Conservation (phyloP, 2,113 vertebrate species). For the Crotophaga sulcirostris region DNA sequence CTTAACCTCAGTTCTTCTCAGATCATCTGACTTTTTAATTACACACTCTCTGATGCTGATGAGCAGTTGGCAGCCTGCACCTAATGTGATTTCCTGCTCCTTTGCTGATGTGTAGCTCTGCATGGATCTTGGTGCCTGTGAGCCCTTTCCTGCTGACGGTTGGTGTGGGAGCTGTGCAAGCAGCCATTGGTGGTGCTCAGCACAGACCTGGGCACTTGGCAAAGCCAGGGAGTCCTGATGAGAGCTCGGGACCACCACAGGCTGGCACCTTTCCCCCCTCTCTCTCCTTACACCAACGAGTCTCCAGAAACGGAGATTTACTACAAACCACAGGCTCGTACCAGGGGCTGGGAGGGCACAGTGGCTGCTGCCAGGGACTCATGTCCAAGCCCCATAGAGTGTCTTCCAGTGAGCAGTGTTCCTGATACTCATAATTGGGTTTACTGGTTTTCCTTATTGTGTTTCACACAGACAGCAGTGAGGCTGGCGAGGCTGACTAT, state of each 20-base stretch:
- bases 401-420: rapidly evolving
- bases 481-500: neutral
- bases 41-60: neutral
- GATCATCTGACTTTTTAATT: too few relatives aligned
- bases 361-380: neutral
- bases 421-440: neutral
- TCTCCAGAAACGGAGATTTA: neutral
- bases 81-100: neutral
- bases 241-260: neutral
- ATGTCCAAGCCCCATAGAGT: neutral
- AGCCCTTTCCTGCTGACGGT: neutral
- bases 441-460: neutral
- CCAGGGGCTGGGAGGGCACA: neutral
- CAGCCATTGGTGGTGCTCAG: too few relatives aligned
- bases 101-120: rapidly evolving
- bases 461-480: neutral
- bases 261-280: neutral
- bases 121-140: rapidly evolving
- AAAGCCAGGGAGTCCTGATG: neutral
- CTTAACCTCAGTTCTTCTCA: neutral
- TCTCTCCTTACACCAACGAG: rapidly evolving
- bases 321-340: neutral
- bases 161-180: rapidly evolving
- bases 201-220: rapidly evolving
- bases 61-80: neutral